Percentiles rank a stretch among this genome's conserved stretches.
phyloP scores from a whole-genome alignment of 2,888 invertebrate genomes.

The Agrotis ipsilon region DNA sequence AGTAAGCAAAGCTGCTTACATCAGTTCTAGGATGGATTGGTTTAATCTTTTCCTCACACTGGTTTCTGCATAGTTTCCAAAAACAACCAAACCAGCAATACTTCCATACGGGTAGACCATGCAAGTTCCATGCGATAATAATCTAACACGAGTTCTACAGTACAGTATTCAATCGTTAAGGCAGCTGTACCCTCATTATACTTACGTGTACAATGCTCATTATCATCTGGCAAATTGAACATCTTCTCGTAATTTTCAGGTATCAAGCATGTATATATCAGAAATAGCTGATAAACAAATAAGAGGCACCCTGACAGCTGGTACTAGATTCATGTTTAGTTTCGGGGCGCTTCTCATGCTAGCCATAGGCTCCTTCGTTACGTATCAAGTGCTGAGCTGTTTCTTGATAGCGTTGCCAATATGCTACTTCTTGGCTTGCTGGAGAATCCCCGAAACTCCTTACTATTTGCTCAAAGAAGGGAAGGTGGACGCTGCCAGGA shows the following conservation, averaged over 20 bases:
- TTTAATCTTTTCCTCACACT: too few relatives aligned
- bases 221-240: neutral
- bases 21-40: too few relatives aligned
- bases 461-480: slow-evolving; percentile 89
- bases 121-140: too few relatives aligned
- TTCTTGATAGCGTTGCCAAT: slow-evolving; percentile 75
- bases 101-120: too few relatives aligned
- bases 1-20: too few relatives aligned
- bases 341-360: slow-evolving; percentile 80
- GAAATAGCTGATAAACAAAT: slow-evolving; percentile 85
- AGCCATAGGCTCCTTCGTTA: slow-evolving; percentile 78
- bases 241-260: slow-evolving; percentile 21
- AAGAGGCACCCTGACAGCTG: slow-evolving; percentile 76
- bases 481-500: slow-evolving; percentile 80
- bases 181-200: too few relatives aligned
- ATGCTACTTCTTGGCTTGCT: slow-evolving; percentile 83
- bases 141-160: too few relatives aligned
- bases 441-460: slow-evolving; percentile 91
- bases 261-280: slow-evolving; percentile 78
- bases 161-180: too few relatives aligned
- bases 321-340: slow-evolving; percentile 77
- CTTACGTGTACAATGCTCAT: too few relatives aligned
- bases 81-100: too few relatives aligned
- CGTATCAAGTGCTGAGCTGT: slow-evolving; percentile 41
- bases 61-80: too few relatives aligned